A percentile compares a stretch with the other conserved stretches of the same genome.
Conservation (phyloP, 2,113 vertebrate species). For the Gallinago media region DNA sequence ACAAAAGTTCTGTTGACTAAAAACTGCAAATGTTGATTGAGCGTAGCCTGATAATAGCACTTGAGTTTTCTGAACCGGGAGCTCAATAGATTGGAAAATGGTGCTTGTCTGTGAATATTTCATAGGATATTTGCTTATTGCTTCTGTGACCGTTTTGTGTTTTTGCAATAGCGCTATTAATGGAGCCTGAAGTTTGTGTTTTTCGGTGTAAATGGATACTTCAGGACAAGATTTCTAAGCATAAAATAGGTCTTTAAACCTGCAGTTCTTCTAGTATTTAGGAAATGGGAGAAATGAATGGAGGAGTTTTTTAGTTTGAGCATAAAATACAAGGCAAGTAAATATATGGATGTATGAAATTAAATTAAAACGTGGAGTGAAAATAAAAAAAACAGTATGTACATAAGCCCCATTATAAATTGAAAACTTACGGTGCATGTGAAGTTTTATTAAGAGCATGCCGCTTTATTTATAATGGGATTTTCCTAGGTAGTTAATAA, state of each 20-base stretch:
- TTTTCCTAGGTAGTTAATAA: conserved; percentile 31
- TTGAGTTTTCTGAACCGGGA: conserved; percentile 18
- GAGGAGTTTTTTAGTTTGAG: neutral
- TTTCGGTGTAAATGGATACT: neutral
- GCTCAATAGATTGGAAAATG: conserved; percentile 20
- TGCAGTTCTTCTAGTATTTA: neutral
- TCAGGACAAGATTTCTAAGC: neutral
- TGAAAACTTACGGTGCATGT: neutral
- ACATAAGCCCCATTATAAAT: neutral
- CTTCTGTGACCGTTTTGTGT: neutral
- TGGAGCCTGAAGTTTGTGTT: conserved; percentile 17
- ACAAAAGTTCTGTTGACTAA: conserved; percentile 39
- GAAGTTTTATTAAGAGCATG: neutral
- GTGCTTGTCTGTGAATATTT: conserved; percentile 22
- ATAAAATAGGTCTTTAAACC: neutral
- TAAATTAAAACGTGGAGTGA: neutral
- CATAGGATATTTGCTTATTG: conserved; percentile 24
- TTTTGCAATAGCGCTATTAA: neutral
- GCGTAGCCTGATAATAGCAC: conserved; percentile 24
- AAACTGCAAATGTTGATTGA: conserved; percentile 29
- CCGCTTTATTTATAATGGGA: conserved; percentile 10
- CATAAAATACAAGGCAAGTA: neutral
- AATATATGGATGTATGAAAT: neutral
- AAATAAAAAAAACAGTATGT: neutral
- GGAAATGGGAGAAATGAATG: neutral